Evolutionary conservation across 2,113 vertebrate species (phyloP).

Genomic region (Apaloderma vittatum): DNA sequence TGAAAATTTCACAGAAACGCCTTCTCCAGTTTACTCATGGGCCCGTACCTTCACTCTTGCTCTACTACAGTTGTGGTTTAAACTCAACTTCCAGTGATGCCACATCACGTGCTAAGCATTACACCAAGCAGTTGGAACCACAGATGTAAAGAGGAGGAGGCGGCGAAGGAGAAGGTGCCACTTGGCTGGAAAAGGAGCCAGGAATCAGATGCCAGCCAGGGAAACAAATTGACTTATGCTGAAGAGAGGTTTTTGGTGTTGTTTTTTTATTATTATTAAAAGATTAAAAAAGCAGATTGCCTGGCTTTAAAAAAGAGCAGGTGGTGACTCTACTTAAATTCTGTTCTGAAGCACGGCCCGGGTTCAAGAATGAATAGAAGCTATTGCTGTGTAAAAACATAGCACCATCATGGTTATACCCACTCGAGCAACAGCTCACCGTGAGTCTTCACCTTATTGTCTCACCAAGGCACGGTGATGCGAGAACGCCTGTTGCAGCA

Average conservation of each 20-base stretch:
- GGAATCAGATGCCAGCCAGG: constrained; percentile 6
- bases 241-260: not conserved
- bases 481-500: not conserved
- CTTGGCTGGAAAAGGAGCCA: constrained; percentile 16
- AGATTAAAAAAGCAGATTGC: constrained; percentile 47
- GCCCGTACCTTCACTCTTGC: not conserved
- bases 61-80: not conserved
- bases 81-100: not conserved
- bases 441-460: not conserved
- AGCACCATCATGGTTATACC: not conserved
- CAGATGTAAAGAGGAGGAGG: not conserved
- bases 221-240: constrained; percentile 23
- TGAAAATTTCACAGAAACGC: not conserved
- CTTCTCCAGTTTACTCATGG: not conserved
- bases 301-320: constrained; percentile 62
- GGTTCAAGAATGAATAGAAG: not conserved
- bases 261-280: not conserved
- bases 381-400: constrained; percentile 5
- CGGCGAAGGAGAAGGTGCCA: not conserved
- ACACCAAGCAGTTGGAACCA: not conserved
- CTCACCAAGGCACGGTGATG: not conserved
- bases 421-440: not conserved
- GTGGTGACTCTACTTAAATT: constrained; percentile 44
- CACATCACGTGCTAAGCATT: not conserved
- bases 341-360: constrained; percentile 11